Evolutionary conservation across 1,140 invertebrate species (phyloP), one percentile per base, ranked within the genome.

Genomic region (Uloborus diversus): DNA sequence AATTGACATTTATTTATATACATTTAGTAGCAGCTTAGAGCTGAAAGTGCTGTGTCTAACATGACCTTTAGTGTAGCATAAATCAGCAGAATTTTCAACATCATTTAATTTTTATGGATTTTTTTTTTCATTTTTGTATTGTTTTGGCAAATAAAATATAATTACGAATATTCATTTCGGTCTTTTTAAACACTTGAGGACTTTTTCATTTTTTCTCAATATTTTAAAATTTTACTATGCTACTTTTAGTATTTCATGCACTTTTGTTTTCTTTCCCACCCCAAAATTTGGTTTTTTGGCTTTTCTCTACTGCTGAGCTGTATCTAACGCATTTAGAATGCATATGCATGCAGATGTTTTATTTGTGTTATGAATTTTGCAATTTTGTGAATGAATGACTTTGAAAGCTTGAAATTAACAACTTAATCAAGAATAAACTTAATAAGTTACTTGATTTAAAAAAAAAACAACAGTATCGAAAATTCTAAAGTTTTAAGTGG

Each of bases 1-100:
- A n/a, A n/a, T n/a, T n/a, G n/a, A n/a, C n/a, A n/a, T n/a, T n/a
- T n/a, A n/a, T n/a, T n/a, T n/a, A n/a, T n/a, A n/a, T n/a, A n/a
- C n/a, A n/a, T n/a, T n/a, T n/a, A n/a, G n/a, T n/a, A n/a, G 64
- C 64, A 66, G 42, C 42, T 66, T 49, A 66, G 27, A 49, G 64
- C 42, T 66, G 64, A 25, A 49, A 49, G 64, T 66, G 42, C 4
- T 66, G 64, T 66, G 27, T 49, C 64, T 66, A 66, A 70, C 49
- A 56, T n/a, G n/a, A n/a, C n/a, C n/a, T n/a, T n/a, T n/a, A n/a
- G n/a, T n/a, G n/a, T n/a, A n/a, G n/a, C n/a, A n/a, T n/a, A n/a
- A 62, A 62, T 62, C 4, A 64, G 35, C 9, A 27, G 30, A 33
- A 27, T 42, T 65, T 7, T 42, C n/a, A n/a, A 65, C n/a, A 42